Evolutionary conservation across 2,888 invertebrate genomes (phyloP), one percentile per base, ranked within the genome.

Genomic region (Hyalella azteca): DNA sequence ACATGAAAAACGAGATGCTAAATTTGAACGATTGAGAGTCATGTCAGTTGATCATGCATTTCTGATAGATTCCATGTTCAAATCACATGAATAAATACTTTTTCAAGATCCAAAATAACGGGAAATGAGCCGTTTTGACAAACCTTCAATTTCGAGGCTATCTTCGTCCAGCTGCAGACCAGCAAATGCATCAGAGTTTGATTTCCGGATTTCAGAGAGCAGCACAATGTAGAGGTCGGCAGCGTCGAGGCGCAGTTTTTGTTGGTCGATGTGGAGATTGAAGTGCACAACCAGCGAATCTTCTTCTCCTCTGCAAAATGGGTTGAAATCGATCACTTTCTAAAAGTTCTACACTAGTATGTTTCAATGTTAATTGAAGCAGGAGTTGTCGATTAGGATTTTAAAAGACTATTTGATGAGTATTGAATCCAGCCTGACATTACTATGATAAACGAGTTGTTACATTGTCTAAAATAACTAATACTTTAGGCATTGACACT

Each of bases 221-320:
- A 86, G 82, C 36, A 91, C 90, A 1, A 90, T 88, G 50, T 89
- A 88, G 39, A 95, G 90, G 86, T 94, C 94, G 19, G 92, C 87
- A 22, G 88, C 87, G 75, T 87, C 87, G 15, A 87, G 85, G 54
- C 87, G 86, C 45, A 87, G 86, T 78, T 87, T 86, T 32, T 86
- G 86, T 7, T 94, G 93, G 88, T 95, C 94, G 86, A 96, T 94
- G 79, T 93, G 92, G 78, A 95, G 90, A 87, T 95, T 94, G 87
- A 96, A 95, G 87, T 95, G 94, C 0, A 96, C 93, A 75, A 93
- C 91, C 78, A 94, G 90, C 82, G 94, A 93, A 80, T 92, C 91
- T 50, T 91, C 91, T 4, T 76, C 49, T 49, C 82, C 83, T 41
- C 84, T 84, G 81, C 5, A 19, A 54, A n/a, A n/a, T n/a, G n/a